phyloP scores from a whole-genome alignment of 2,113 vertebrate species.

The Lasiurus borealis region DNA sequence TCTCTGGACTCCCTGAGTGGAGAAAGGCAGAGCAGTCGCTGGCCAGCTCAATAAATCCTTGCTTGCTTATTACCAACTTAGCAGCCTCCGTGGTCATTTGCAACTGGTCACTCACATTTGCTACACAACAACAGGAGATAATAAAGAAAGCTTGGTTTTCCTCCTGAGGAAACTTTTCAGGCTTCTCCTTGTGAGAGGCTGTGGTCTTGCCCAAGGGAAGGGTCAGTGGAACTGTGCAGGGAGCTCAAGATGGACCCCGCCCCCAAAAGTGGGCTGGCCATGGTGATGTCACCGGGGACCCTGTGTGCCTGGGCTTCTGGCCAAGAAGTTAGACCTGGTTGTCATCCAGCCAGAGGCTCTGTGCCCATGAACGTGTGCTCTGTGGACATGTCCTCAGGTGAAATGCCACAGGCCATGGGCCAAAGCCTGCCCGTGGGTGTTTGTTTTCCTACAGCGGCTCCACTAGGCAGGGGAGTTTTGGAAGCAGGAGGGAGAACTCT shows the following conservation, averaged over 20 bases:
- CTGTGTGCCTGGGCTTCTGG: not conserved
- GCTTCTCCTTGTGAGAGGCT: not conserved
- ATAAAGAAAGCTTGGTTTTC: not conserved
- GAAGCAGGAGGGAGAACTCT: not conserved
- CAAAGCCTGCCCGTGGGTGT: not conserved
- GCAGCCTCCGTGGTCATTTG: no score
- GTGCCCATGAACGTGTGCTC: not conserved
- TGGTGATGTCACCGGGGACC: not conserved
- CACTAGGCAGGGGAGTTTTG: not conserved
- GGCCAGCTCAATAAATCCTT: no score
- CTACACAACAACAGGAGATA: not conserved
- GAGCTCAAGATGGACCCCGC: not conserved
- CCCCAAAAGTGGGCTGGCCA: accelerated
- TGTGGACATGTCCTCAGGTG: not conserved
- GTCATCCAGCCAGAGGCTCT: not conserved
- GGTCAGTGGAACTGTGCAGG: not conserved
- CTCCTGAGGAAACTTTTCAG: not conserved
- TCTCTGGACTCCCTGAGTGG: no score
- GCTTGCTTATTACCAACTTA: no score
- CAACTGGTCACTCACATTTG: no score
- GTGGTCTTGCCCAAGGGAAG: not conserved
- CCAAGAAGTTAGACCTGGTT: not conserved
- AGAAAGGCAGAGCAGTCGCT: no score
- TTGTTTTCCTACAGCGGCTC: not conserved
- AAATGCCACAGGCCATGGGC: not conserved